Conservation (phyloP, 2,797 vertebrate genomes). For the Zenarchopterus dispar region DNA sequence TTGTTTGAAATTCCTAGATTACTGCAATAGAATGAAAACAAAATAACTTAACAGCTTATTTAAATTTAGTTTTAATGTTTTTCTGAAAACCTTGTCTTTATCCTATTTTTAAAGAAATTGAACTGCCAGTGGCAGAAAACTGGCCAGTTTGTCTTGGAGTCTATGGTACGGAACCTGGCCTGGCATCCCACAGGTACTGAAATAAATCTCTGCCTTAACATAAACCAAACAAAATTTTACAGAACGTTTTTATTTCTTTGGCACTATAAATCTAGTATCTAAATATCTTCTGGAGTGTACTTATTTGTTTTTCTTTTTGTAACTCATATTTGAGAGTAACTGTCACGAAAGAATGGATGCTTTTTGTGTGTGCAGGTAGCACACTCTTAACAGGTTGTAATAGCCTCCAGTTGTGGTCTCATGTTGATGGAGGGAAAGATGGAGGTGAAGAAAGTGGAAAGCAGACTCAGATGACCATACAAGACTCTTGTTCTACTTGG, state of each 20-base stretch:
- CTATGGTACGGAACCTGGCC: constrained; percentile 89
- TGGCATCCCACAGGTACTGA: constrained; percentile 94
- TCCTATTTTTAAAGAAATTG: constrained; percentile 77
- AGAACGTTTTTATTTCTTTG: no score
- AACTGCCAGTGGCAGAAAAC: constrained; percentile 95
- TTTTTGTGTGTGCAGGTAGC: constrained; percentile 73
- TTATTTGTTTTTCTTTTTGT: background rate
- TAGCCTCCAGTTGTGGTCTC: constrained; percentile 93
- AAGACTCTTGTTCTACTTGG: constrained; percentile 82
- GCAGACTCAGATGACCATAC: constrained; percentile 59
- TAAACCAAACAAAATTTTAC: background rate
- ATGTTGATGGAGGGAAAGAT: constrained; percentile 69
- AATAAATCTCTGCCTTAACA: background rate
- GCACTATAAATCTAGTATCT: no score
- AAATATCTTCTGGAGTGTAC: no score
- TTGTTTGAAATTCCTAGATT: constrained; percentile 6
- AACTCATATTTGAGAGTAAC: background rate
- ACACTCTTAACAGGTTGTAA: constrained; percentile 91
- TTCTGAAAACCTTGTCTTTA: constrained; percentile 1
- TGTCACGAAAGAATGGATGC: background rate
- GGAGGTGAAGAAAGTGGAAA: constrained; percentile 68
- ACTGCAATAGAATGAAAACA: background rate
- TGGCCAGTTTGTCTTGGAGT: constrained; percentile 90
- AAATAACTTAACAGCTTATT: background rate
- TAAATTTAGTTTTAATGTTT: background rate